Evolutionary conservation across 2,888 invertebrate species (phyloP).

Genomic region (Hydrotaea cyrtoneurina): DNA sequence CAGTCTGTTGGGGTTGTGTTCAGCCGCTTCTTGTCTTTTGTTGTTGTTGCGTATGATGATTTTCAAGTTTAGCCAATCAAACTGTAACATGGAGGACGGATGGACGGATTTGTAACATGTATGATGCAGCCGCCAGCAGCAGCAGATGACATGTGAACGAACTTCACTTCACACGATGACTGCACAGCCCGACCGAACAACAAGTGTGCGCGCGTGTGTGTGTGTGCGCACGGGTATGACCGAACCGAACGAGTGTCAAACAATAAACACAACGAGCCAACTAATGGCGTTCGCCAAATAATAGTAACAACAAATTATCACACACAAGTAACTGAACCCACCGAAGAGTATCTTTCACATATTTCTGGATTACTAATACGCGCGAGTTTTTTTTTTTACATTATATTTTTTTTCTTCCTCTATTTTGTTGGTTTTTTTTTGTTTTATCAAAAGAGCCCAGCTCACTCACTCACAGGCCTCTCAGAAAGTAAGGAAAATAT

Average conservation of each 20-base stretch:
- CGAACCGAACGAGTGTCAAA: constrained; percentile 12
- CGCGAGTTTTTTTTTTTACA: constrained; percentile 52
- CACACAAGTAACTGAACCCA: constrained; percentile 33
- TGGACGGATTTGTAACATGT: constrained; percentile 57
- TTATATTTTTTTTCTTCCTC: constrained; percentile 35
- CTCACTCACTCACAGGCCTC: not conserved
- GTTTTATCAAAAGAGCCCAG: not conserved
- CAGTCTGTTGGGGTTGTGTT: not conserved
- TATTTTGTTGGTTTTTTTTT: not conserved
- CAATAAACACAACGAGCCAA: constrained; percentile 27
- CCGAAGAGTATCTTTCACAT: constrained; percentile 39
- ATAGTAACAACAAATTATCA: constrained; percentile 52
- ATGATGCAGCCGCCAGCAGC: constrained; percentile 41
- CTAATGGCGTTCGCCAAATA: constrained; percentile 16
- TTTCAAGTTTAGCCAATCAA: constrained; percentile 37
- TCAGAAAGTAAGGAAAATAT: constrained; percentile 9
- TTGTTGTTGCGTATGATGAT: constrained; percentile 27
- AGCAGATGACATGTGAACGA: constrained; percentile 57
- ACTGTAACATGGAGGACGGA: constrained; percentile 10
- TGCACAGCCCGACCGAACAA: not conserved
- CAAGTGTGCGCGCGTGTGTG: constrained; percentile 9
- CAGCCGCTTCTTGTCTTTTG: constrained; percentile 28
- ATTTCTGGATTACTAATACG: constrained; percentile 56
- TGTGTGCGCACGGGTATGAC: not conserved
- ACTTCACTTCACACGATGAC: constrained; percentile 21